Conservation (phyloP, 2,113 vertebrate genomes). For the Peromyscus californicus region DNA sequence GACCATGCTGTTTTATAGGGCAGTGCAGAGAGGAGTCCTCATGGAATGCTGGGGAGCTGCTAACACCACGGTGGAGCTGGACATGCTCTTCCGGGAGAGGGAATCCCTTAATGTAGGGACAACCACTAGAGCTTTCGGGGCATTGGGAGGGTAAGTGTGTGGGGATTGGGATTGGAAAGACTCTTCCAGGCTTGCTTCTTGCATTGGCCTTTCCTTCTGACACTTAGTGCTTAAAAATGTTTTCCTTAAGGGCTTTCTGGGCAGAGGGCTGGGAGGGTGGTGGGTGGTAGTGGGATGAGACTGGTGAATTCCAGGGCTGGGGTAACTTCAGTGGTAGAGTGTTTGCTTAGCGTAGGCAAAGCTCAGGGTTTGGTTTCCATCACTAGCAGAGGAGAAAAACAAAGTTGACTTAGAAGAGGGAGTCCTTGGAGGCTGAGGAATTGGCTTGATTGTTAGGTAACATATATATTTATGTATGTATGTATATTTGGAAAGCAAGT, state of each 20-base stretch:
- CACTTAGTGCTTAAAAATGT: background rate
- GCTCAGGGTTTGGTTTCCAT: background rate
- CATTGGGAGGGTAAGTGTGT: background rate
- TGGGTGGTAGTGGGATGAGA: background rate
- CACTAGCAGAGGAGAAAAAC: background rate
- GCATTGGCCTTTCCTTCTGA: background rate
- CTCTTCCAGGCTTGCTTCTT: background rate
- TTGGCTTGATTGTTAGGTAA: background rate
- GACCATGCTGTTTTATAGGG: background rate
- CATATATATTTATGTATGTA: background rate
- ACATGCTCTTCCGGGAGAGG: background rate
- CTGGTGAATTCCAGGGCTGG: background rate
- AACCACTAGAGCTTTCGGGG: background rate
- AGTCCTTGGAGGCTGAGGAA: background rate
- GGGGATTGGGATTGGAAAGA: background rate
- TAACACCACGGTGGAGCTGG: background rate
- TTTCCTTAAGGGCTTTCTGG: background rate
- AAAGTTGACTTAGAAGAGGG: background rate
- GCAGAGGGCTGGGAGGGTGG: background rate
- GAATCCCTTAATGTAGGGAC: background rate
- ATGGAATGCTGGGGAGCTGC: background rate
- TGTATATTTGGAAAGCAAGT: background rate
- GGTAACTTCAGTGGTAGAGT: background rate
- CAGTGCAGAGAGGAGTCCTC: background rate
- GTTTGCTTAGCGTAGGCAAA: background rate